Conservation (phyloP, 37 sponge, comb jelly and placozoan genomes). For the Oopsacas minuta region DNA sequence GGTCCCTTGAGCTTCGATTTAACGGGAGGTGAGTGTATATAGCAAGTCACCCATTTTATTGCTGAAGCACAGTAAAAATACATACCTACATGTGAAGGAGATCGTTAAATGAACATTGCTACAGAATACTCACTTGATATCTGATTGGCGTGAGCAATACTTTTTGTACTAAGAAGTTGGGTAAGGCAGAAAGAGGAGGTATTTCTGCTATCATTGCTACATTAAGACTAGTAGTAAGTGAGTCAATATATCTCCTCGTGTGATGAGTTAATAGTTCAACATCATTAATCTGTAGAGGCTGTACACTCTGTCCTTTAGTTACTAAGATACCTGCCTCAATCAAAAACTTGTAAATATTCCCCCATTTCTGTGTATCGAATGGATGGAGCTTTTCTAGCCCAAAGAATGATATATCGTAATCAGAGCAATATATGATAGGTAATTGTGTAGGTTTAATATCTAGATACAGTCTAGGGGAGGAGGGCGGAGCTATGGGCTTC, state of each 20-base stretch:
- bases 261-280: slow-evolving; percentile 45
- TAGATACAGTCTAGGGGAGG: slow-evolving; percentile 11
- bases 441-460: slow-evolving; percentile 28
- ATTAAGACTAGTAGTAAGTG: slow-evolving; percentile 40
- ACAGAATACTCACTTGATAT: slow-evolving; percentile 29
- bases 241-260: slow-evolving; percentile 41
- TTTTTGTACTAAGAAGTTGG: slow-evolving; percentile 48
- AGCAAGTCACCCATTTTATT: too few species aligned
- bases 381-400: slow-evolving; percentile 65
- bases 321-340: slow-evolving; percentile 34
- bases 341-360: slow-evolving; percentile 27
- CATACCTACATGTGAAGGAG: too few species aligned
- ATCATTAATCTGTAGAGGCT: slow-evolving; percentile 38
- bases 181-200: slow-evolving; percentile 54
- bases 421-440: slow-evolving; percentile 57
- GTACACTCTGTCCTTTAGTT: slow-evolving; percentile 23
- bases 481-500: neutral
- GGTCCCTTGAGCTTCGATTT: too few species aligned
- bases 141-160: slow-evolving; percentile 47
- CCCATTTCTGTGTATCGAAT: slow-evolving; percentile 77
- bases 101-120: too few species aligned
- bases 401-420: slow-evolving; percentile 62
- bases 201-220: slow-evolving; percentile 71
- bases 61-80: too few species aligned
- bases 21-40: too few species aligned